These are phyloP conservation scores for Drosophila maculinotata DNA, from an alignment of 2,888 invertebrate genomes.

Conservation along the genomic window DNA sequence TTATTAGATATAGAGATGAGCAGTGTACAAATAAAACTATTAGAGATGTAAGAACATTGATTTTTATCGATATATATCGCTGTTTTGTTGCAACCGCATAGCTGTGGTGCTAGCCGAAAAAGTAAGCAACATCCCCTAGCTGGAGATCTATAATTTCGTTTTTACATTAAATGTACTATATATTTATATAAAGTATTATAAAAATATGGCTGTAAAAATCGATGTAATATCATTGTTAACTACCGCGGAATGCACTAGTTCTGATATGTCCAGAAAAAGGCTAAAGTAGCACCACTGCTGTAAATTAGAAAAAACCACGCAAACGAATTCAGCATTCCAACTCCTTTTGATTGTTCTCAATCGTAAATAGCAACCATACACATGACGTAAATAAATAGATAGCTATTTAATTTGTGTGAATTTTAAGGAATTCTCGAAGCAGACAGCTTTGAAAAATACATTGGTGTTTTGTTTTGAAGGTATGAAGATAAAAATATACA, in stretches of 20 bases:
- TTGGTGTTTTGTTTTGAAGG: not conserved
- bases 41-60: not conserved
- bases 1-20: conserved; percentile 2
- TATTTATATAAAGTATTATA: not conserved
- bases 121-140: not conserved
- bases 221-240: too few relatives aligned
- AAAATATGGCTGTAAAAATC: not conserved
- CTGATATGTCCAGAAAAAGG: not conserved
- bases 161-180: too few relatives aligned
- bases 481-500: not conserved
- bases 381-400: not conserved
- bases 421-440: not conserved
- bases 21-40: not conserved
- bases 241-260: too few relatives aligned
- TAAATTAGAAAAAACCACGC: not conserved
- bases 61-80: conserved; percentile 4
- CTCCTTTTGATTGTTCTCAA: conserved; percentile 5
- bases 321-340: not conserved
- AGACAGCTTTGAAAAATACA: not conserved
- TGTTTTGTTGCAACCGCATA: not conserved
- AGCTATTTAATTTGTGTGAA: not conserved
- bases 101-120: not conserved
- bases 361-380: conserved; percentile 1
- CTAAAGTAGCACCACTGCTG: conserved; percentile 7
- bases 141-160: not conserved